Evolutionary conservation across 1,140 invertebrate genomes (phyloP).

Genomic region (Apis florea): DNA sequence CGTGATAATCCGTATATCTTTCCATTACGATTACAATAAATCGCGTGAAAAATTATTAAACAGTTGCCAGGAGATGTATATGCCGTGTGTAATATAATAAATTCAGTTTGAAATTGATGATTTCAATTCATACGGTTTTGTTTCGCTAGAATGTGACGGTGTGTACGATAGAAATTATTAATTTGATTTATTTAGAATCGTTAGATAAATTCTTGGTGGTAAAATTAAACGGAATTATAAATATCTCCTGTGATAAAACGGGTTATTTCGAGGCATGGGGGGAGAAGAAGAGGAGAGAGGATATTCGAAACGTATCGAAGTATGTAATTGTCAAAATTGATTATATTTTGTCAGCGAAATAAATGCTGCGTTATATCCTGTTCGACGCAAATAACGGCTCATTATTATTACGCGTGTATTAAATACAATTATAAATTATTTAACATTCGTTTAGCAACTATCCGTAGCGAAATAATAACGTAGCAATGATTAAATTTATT

Average conservation of each 20-base stretch:
- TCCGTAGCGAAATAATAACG: not conserved
- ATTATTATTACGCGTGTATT: not conserved
- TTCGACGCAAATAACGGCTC: not conserved
- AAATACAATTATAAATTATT: not conserved
- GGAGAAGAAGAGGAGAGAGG: too few relatives aligned
- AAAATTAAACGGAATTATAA: constrained; percentile 7
- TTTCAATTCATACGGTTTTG: not conserved
- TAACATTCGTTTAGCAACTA: not conserved
- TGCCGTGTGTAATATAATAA: not conserved
- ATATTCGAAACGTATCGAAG: not conserved
- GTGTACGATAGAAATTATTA: not conserved
- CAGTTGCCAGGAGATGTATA: not conserved
- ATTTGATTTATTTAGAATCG: constrained; percentile 17
- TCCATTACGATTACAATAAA: not conserved
- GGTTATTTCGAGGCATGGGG: not conserved
- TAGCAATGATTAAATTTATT: not conserved
- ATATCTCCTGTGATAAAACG: not conserved
- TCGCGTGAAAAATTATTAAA: not conserved
- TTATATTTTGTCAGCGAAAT: not conserved
- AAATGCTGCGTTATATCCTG: not conserved
- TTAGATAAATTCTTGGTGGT: constrained; percentile 9
- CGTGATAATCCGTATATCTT: not conserved
- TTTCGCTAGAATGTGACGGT: too few relatives aligned
- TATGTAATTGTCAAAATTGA: constrained; percentile 17
- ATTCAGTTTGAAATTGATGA: not conserved